Percentiles rank a stretch among this genome's conserved stretches.
These are phyloP conservation scores for Synanceia verrucosa DNA, from an alignment of 2,797 vertebrate species.

Conservation along the genomic window DNA sequence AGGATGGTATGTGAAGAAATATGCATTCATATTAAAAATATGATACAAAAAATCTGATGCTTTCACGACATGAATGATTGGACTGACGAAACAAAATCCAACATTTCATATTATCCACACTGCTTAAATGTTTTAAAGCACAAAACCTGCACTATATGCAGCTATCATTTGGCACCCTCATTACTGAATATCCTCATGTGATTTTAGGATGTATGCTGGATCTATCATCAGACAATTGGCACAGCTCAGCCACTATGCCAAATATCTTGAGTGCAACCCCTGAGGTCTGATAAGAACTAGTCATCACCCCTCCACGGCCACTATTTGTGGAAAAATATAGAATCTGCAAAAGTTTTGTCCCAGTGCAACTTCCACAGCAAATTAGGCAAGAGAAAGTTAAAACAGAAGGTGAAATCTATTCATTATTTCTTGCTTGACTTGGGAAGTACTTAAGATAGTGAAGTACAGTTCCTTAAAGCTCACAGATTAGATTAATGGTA, in stretches of 20 bases:
- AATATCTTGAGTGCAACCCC: slow-evolving; percentile 8
- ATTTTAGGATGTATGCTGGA: neutral
- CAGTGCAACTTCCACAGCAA: neutral
- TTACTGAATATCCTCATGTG: slow-evolving; percentile 18
- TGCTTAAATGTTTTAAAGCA: no score
- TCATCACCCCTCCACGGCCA: slow-evolving; percentile 22
- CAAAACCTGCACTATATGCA: neutral
- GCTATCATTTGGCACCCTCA: neutral
- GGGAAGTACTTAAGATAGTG: slow-evolving; percentile 11
- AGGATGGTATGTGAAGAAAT: neutral
- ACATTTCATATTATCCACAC: no score
- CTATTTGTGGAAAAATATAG: slow-evolving; percentile 20
- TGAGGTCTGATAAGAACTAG: slow-evolving; percentile 34
- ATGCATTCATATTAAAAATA: no score
- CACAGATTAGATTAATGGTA: slow-evolving; percentile 15
- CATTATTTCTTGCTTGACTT: slow-evolving; percentile 34
- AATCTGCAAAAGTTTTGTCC: slow-evolving; percentile 16
- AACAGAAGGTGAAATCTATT: slow-evolving; percentile 11
- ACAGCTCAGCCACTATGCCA: slow-evolving; percentile 4
- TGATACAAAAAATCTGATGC: no score
- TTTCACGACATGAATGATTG: no score
- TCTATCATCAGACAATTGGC: slow-evolving; percentile 28
- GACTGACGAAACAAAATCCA: no score
- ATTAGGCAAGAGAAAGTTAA: slow-evolving; percentile 11
- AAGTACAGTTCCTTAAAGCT: slow-evolving; percentile 15